A percentile compares a stretch with the other conserved stretches of the same genome.
phyloP scores from a whole-genome alignment of 2,888 invertebrate species.

The Athalia circularis region DNA sequence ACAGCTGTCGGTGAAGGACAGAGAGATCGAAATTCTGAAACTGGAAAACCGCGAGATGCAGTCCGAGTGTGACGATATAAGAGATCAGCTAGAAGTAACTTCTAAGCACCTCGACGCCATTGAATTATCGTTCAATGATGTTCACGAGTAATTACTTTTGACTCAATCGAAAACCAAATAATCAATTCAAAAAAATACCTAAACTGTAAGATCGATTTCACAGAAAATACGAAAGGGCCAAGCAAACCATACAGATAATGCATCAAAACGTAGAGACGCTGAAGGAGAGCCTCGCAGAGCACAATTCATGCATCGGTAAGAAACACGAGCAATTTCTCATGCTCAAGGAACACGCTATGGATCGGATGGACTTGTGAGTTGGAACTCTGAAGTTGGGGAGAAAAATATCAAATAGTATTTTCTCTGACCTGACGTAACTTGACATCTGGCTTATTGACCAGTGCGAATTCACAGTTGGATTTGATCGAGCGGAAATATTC shows the following conservation, averaged over 20 bases:
- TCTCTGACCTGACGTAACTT: too few relatives aligned
- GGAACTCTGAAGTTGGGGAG: background rate
- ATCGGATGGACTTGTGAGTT: constrained; percentile 48
- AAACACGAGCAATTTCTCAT: constrained; percentile 49
- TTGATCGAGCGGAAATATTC: constrained; percentile 45
- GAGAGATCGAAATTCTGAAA: constrained; percentile 40
- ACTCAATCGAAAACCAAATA: background rate
- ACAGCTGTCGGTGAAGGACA: constrained; percentile 42
- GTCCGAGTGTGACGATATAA: constrained; percentile 35
- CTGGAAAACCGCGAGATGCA: constrained; percentile 34
- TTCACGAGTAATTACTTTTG: constrained; percentile 41
- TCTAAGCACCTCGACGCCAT: constrained; percentile 41
- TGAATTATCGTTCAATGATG: constrained; percentile 43
- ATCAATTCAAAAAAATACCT: background rate
- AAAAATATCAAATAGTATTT: background rate
- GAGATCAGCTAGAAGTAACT: constrained; percentile 37
- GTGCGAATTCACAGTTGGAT: constrained; percentile 45
- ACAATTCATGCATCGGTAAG: constrained; percentile 44
- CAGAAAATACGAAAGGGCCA: constrained; percentile 50
- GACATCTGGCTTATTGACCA: background rate
- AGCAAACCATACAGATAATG: constrained; percentile 47
- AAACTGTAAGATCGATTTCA: background rate
- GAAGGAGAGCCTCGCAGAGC: constrained; percentile 46
- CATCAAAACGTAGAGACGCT: constrained; percentile 46
- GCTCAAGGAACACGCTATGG: constrained; percentile 51